These are phyloP conservation scores for Telmatherina bonti DNA, from an alignment of 2,797 vertebrate genomes.

Conservation along the genomic window DNA sequence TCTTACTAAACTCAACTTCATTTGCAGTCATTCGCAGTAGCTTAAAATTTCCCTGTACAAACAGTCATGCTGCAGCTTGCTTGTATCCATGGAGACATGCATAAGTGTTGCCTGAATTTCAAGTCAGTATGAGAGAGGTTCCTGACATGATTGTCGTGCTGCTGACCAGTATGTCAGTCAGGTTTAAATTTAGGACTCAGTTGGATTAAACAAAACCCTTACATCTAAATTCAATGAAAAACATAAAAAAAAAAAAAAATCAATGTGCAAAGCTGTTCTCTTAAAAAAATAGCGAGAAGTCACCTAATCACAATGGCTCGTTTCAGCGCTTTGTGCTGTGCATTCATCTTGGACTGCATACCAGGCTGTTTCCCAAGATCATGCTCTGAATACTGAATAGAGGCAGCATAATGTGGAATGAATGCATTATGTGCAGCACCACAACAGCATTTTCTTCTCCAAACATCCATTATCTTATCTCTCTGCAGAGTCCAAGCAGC, in stretches of 20 bases:
- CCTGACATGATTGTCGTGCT: background rate
- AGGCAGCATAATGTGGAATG: constrained; percentile 64
- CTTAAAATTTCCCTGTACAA: background rate
- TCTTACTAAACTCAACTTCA: background rate
- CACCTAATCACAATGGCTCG: constrained; percentile 56
- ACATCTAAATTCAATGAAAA: background rate
- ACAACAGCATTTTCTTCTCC: constrained; percentile 46
- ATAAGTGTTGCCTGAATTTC: background rate
- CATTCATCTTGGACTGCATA: constrained; percentile 67
- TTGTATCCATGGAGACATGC: background rate
- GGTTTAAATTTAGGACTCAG: background rate
- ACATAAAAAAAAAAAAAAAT: background rate
- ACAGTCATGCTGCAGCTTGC: background rate
- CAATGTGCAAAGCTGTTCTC: constrained; percentile 16
- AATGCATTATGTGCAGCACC: constrained; percentile 48
- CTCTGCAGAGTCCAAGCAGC: constrained; percentile 36
- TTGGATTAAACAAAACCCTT: background rate
- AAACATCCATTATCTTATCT: constrained; percentile 64
- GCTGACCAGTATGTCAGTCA: background rate
- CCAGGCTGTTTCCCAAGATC: constrained; percentile 69
- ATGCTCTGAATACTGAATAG: constrained; percentile 76
- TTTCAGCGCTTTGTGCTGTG: constrained; percentile 48
- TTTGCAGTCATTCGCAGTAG: too few species aligned
- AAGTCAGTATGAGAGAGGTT: background rate
- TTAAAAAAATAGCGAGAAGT: constrained; percentile 37